phyloP scores from a whole-genome alignment of 1,140 invertebrate species.

The Linepithema humile region DNA sequence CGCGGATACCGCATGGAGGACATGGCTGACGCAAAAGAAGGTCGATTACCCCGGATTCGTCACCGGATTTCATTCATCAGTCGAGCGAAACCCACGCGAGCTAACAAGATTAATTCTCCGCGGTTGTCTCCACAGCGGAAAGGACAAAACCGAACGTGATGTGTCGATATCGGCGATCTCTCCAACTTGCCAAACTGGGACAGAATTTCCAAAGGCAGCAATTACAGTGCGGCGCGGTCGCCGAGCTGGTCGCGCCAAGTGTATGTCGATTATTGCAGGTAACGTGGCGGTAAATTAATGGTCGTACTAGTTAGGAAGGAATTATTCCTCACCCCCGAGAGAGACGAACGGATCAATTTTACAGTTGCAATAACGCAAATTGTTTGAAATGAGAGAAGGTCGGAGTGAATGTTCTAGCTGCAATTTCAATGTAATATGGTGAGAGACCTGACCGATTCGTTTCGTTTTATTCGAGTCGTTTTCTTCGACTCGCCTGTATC shows the following conservation, averaged over 20 bases:
- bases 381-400: background rate
- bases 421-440: background rate
- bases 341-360: background rate
- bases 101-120: slow-evolving; percentile 65
- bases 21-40: slow-evolving; percentile 73
- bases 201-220: slow-evolving; percentile 1
- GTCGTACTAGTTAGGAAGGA: background rate
- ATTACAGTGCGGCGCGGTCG: background rate
- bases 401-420: background rate
- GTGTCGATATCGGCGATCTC: slow-evolving; percentile 1
- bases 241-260: background rate
- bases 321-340: background rate
- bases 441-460: background rate
- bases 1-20: slow-evolving; percentile 49
- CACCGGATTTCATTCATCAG: slow-evolving; percentile 79
- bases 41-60: slow-evolving; percentile 77
- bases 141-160: background rate
- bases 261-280: background rate
- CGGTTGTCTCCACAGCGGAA: slow-evolving; percentile 30
- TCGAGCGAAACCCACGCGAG: slow-evolving; percentile 53
- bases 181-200: background rate
- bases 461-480: background rate
- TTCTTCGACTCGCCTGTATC: background rate
- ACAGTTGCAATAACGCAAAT: background rate
- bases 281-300: slow-evolving; percentile 23